Evolutionary conservation across 2,797 vertebrate genomes (phyloP), one percentile per base, ranked within the genome.

Genomic region (Coregonus ussuriensis): DNA sequence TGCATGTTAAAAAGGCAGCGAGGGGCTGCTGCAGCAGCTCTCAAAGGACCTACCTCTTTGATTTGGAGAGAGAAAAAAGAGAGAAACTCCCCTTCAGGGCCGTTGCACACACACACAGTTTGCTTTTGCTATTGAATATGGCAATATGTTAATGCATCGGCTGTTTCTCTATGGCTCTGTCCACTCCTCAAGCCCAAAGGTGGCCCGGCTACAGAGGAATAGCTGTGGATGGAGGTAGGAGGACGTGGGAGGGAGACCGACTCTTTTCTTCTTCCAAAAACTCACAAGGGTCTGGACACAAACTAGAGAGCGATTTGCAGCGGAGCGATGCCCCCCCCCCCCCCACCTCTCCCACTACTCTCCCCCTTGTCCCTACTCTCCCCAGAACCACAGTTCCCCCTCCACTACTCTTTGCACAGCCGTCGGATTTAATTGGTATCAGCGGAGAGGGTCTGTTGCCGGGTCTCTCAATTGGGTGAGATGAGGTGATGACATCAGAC

Each of bases 91-190:
- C 93, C 91, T 93, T 94, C 92, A 90, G 88, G 91, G 93, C 91
- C 93, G 91, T 92, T 89, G 88, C 93, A 47, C 41, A 47, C 41
- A 41, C 37, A 47, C 92, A 82, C 91, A 90, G 93, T 95, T 95
- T 93, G 92, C 93, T 95, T 54, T 95, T 94, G 88, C 91, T 91
- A 92, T 91, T 95, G 94, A 96, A 95, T 95, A 95, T 95, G 93
- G 93, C 92, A 93, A 94, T 95, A 96, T 95, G 94, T 92, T 94
- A 95, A 96, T 95, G 89, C 82, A 83, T 76, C 75, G 91, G 87
- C 92, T 90, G 85, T 29, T 11, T 84, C 92, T 93, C 91, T 79
- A 0, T 88, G 88, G 90, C 90, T 88, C 90, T 92, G 91, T 93
- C 91, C 92, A 89, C 92, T 93, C 83, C 87, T 90, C 85, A 75